Evolutionary conservation across 2,113 vertebrate genomes (phyloP), one percentile per base, ranked within the genome.

Genomic region (Peromyscus polionotus): DNA sequence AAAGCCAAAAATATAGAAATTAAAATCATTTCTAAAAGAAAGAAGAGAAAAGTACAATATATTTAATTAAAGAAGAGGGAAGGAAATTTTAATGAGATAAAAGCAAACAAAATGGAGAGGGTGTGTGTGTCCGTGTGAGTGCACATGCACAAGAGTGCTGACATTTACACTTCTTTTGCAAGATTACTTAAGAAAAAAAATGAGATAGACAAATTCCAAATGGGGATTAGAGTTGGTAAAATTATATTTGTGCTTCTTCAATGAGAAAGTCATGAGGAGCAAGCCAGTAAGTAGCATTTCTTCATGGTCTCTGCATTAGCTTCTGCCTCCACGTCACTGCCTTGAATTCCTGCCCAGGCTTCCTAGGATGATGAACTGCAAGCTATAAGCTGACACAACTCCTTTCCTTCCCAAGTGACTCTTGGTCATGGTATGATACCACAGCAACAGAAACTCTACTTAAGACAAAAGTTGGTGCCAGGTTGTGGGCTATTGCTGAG

Each of bases 161-260:
- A 91, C 48, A 45, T 9, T 83, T 11, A 68, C 8, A 76, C 81
- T 87, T 13, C 39, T n/a, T 12, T 26, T 33, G n/a, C 16, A 73
- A 22, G 33, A 77, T 39, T 65, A 36, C 72, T 90, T 20, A 76
- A 77, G 12, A 11, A 54, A 63, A 63, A 59, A 59, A 80, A 48
- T 20, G 17, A 59, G 33, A 77, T 10, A 77, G 17, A 80, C 13
- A 79, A 79, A 89, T 84, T 97, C 54, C 90, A 94, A 95, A 81
- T 48, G 7, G 19, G 19, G 28, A 70, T 0, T 17, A 86, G n/a
- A 75, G 33, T 28, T 51, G 3, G 31, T 17, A 91, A 85, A 79
- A 39, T 19, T 59, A 0, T 80, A 39, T 88, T 75, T 94, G 85
- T 83, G 45, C 59, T 70, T 63, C 31, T 77, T 77, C 39, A 33